Evolutionary conservation across 1,140 invertebrate genomes (phyloP), one percentile per base, ranked within the genome.

Genomic region (Platyscapa corneri): DNA sequence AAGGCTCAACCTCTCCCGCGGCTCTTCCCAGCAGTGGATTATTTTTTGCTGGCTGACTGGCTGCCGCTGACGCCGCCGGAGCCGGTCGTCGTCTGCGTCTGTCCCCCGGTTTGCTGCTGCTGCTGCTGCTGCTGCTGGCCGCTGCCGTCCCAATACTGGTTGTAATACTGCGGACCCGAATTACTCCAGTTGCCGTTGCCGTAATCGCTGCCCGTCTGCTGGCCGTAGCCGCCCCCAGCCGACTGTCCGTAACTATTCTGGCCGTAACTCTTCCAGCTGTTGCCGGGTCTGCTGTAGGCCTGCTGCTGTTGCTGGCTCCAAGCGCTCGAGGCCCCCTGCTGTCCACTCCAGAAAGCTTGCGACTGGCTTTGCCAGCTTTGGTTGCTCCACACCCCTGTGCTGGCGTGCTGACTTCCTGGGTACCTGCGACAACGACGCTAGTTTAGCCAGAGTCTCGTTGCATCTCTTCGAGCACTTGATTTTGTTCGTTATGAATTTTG

Each of bases 141-240:
- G 14, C 56, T 46, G 18, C 79, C 42, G 32, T 42, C 75, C 85
- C 91, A 93, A 93, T 93, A 92, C 91, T 93, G 92, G 90, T 92
- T 91, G 88, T 93, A 92, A 92, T 93, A 93, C 90, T 92, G 91
- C 88, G 91, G 90, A 87, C 91, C 91, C 91, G 91, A 93, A 89
- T 88, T 90, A 64, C 87, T 90, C 89, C 92, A 93, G 87, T 92
- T 93, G 82, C 92, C 92, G 74, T 93, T 93, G 32, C 92, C 93
- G 49, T 93, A 93, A 67, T 88, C 87, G 72, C n/a, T 27, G 27
- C 79, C 88, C 0, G 87, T 77, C 42, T 90, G 89, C 90, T 89
- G 49, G 87, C 88, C 90, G 75, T 88, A 87, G 65, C 88, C 89
- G 89, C 88, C 88, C 88, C 89, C 88, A 67, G 86, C 72, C 2